Evolutionary conservation across 1,140 invertebrate species (phyloP).

Genomic region (Lepidurus packardi): DNA sequence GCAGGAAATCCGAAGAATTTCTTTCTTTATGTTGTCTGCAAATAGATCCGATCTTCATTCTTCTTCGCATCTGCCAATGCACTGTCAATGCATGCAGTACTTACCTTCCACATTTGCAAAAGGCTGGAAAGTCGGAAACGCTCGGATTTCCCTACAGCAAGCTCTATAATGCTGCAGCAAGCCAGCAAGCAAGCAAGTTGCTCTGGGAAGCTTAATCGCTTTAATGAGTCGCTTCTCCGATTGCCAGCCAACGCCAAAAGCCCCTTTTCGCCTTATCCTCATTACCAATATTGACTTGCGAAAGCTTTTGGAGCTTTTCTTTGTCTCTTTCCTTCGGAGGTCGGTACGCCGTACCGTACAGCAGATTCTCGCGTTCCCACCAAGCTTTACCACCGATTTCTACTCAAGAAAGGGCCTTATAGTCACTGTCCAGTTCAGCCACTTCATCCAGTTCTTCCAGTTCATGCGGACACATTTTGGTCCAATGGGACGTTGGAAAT

Average conservation of each 20-base stretch:
- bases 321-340: not conserved
- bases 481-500: too few species aligned
- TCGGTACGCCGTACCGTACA: not conserved
- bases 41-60: too few species aligned
- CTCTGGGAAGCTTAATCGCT: not conserved
- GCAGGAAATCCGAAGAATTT: not conserved
- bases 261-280: not conserved
- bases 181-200: not conserved
- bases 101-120: too few species aligned
- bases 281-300: slow-evolving; percentile 1
- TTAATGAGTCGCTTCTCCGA: slow-evolving; percentile 3
- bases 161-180: not conserved
- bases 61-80: too few species aligned
- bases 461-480: too few species aligned
- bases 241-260: not conserved
- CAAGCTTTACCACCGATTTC: not conserved
- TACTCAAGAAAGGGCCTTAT: too few species aligned
- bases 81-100: too few species aligned
- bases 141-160: not conserved
- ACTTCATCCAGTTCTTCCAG: too few species aligned
- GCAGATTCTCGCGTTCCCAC: not conserved
- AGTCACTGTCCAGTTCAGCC: too few species aligned
- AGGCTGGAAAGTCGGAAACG: not conserved
- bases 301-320: not conserved
- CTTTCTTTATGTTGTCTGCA: too few species aligned